Conservation (phyloP, 2,797 vertebrate species). For the Mycteria americana region DNA sequence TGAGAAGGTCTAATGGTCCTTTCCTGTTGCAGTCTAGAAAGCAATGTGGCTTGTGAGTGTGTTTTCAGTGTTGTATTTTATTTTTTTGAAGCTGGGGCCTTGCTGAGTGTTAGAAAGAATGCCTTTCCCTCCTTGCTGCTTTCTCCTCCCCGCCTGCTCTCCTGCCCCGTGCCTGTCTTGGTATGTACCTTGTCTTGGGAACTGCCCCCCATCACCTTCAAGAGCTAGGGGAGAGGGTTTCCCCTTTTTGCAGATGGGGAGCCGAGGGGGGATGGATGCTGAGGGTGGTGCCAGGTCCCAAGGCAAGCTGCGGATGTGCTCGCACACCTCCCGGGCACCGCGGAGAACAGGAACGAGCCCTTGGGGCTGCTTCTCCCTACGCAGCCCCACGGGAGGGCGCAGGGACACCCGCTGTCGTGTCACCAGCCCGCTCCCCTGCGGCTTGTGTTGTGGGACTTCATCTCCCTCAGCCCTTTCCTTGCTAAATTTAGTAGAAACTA, state of each 20-base stretch:
- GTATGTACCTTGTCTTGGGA: background rate
- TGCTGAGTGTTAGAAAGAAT: background rate
- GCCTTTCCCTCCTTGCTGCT: background rate
- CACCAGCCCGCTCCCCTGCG: background rate
- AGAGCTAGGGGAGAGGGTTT: background rate
- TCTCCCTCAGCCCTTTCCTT: background rate
- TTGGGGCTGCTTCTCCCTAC: background rate
- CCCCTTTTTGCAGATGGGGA: background rate
- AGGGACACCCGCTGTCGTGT: fast-evolving
- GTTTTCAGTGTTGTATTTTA: background rate
- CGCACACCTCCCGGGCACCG: background rate
- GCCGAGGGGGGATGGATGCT: background rate
- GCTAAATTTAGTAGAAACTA: background rate
- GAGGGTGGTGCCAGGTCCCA: background rate
- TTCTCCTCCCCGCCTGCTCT: background rate
- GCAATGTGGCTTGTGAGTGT: background rate
- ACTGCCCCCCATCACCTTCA: background rate
- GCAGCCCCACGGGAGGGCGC: background rate
- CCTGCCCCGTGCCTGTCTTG: background rate
- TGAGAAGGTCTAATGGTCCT: background rate
- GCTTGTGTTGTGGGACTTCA: background rate
- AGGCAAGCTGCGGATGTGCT: no score
- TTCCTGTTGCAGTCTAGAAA: background rate
- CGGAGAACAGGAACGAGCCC: fast-evolving
- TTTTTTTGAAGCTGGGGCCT: background rate